Evolutionary conservation across 1,140 invertebrate genomes (phyloP).

Genomic region (Eupeodes corollae): DNA sequence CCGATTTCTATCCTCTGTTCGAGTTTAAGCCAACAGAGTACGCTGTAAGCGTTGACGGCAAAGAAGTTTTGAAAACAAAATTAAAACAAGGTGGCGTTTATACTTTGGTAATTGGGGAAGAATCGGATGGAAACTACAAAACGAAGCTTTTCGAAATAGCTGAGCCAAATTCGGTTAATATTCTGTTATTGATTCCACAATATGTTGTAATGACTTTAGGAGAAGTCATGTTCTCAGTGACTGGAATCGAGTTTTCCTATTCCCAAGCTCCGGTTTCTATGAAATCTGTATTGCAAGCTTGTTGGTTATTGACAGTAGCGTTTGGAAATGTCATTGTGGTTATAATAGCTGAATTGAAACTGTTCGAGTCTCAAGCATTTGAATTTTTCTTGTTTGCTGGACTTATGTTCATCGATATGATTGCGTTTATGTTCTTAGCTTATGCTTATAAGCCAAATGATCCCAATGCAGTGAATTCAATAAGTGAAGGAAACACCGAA

Average conservation of each 20-base stretch:
- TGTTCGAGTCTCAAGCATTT: conserved; percentile 40
- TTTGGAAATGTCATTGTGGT: conserved; percentile 87
- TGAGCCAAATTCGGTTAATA: conserved; percentile 58
- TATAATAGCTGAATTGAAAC: conserved; percentile 49
- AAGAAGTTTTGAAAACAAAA: conserved; percentile 10
- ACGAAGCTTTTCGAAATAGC: conserved; percentile 39
- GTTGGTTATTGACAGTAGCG: conserved; percentile 81
- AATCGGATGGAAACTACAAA: neutral
- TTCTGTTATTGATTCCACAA: conserved; percentile 77
- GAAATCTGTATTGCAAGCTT: conserved; percentile 84
- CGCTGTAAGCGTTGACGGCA: conserved; percentile 16
- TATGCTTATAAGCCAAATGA: conserved; percentile 47
- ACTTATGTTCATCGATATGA: conserved; percentile 72
- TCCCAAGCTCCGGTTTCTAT: conserved; percentile 75
- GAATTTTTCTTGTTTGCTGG: conserved; percentile 84
- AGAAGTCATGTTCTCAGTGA: conserved; percentile 80
- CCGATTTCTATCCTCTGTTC: no score
- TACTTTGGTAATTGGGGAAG: conserved; percentile 38
- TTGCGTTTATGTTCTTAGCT: conserved; percentile 69
- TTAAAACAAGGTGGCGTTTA: conserved; percentile 50
- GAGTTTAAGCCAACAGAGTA: no score
- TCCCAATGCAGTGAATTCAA: conserved; percentile 3
- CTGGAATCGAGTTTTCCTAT: conserved; percentile 86
- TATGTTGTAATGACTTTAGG: conserved; percentile 75
- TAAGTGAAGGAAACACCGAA: no score